Evolutionary conservation across 2,113 vertebrate species (phyloP), one percentile per base, ranked within the genome.

Genomic region (Anser cygnoides): DNA sequence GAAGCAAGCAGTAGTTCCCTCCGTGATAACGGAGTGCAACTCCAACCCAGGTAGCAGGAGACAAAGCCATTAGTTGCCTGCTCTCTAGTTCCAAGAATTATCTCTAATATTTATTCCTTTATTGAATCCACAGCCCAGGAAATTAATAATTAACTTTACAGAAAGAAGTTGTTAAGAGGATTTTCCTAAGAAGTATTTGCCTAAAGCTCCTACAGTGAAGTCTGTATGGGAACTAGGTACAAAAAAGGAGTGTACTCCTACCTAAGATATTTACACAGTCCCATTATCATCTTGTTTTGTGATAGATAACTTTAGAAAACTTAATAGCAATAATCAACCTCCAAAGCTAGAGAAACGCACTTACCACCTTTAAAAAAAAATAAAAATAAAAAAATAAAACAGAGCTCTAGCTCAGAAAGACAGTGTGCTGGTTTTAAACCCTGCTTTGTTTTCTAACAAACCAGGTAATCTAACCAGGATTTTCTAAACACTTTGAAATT

Each of bases 161-260:
- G 62, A 57, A 90, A 91, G n/a, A 86, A 75, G 33, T 13, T n/a
- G 35, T 73, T 93, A 59, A 95, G 73, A 91, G 58, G 75, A 96
- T 95, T 94, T 94, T 77, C 44, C 62, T 71, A 79, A 89, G 21
- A 29, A 76, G 10, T 70, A 74, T 94, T 95, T 96, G 63, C 68
- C 50, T 88, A 70, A 67, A 62, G 57, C 55, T 89, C 63, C 68
- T 76, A 52, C 33, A 57, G n/a, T 37, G 23, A 92, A 78, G 28
- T 72, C 55, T 50, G 63, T 92, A 67, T 58, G 25, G 44, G 65
- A 86, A 90, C 58, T 92, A 73, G 12, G 11, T 49, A 70, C 5
- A 43, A 31, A 78, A 4, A 7, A 6, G 7, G 10, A 74, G 7
- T 21, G 6, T 44, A 86, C 85, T 86, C 25, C n/a, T 58, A 26